Base-by-base conservation (phyloP, 2,888 invertebrate species). In the Drosophila merina region DNA sequence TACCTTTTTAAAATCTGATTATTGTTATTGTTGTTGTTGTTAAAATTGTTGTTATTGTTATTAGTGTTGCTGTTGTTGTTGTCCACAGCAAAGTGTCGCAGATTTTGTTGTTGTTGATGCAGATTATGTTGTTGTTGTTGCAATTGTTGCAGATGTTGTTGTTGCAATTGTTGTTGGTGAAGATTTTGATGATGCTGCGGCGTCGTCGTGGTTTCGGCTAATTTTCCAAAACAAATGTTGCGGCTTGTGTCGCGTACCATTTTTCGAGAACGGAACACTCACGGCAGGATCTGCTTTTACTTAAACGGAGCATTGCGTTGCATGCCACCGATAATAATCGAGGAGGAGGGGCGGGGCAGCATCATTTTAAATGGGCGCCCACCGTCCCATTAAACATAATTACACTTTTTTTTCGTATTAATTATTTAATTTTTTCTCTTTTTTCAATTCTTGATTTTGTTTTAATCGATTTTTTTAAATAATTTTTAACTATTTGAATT, bases 191-290 rank as follows among this genome's bases (percentile, higher is more conserved):
- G 72, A 9, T 72, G 73, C 20, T 54, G 66, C 25, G 58, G 62
- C 94, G 42, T 96, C 95, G 97, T 97, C 95, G 89, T 87, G 76
- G 97, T 98, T 95, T 98, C 98, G 96, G 98, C 98, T 96, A 99
- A 97, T 89, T 89, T 98, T 96, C 98, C 98, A 96, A 99, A 98
- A 97, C 98, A 98, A 95, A 99, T 96, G 95, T 99, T 98, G 95
- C 98, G 97, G 95, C 98, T 98, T 97, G 98, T 98, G 97, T 98
- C 98, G 96, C 98, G 98, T 96, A 99, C 98, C 99, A 99, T 99
- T 82, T 96, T 96, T 97, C 96, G 75, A 80, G 57, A 77, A 67
- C 72, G 59, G 67, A 72, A 55, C 62, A 82, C 85, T 81, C 86
- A 82, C 86, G 55, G 69, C 69, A 70, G 59, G 50, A 60, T 79